These are phyloP conservation scores for Xiphophorus couchianus DNA, from an alignment of 2,113 vertebrate species.

Conservation along the genomic window DNA sequence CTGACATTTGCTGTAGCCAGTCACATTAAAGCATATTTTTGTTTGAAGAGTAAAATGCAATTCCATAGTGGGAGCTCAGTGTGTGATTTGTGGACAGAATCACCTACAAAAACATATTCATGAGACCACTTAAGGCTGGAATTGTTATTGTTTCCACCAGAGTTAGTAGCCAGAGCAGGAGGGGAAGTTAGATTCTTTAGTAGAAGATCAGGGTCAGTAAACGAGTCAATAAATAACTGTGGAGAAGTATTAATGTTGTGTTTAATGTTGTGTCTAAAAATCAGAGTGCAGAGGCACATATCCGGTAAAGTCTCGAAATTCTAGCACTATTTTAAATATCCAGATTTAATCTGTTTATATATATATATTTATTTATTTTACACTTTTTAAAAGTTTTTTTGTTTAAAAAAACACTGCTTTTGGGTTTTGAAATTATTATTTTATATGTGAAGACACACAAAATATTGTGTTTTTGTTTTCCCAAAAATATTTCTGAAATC, in stretches of 20 bases:
- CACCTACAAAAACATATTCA: constrained; percentile 9
- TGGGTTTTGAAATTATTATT: not conserved
- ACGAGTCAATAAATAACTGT: not conserved
- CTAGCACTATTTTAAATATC: not conserved
- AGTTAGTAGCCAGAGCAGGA: too few species aligned
- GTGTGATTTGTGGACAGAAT: constrained; percentile 13
- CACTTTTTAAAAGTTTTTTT: not conserved
- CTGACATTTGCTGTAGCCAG: constrained; percentile 41
- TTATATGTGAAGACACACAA: not conserved
- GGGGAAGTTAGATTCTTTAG: not conserved
- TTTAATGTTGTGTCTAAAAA: not conserved
- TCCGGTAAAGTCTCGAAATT: not conserved
- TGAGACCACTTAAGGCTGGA: constrained; percentile 5
- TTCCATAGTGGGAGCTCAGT: constrained; percentile 1
- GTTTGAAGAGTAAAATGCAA: constrained; percentile 15
- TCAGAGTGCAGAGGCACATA: not conserved
- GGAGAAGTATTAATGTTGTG: not conserved
- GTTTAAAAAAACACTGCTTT: too few species aligned
- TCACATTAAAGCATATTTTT: constrained; percentile 38
- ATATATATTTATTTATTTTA: not conserved
- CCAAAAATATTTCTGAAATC: not conserved
- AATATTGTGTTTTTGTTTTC: not conserved
- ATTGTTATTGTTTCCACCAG: constrained; percentile 4
- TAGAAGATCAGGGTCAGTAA: not conserved
- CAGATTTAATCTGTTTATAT: not conserved